Evolutionary conservation across 2,888 invertebrate species (phyloP), one percentile per base, ranked within the genome.

Genomic region (Morpho achilles): DNA sequence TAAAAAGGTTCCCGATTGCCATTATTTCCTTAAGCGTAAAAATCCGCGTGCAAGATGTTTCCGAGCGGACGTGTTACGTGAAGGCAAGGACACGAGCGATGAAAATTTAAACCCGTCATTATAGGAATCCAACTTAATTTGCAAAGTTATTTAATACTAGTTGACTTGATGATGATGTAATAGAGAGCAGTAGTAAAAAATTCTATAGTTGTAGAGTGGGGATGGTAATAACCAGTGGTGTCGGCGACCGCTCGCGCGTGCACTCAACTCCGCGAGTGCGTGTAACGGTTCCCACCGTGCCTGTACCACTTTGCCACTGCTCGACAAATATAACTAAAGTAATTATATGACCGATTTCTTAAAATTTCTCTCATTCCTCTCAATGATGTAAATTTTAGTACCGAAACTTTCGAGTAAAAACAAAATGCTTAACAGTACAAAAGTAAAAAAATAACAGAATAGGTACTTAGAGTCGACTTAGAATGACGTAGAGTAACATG

Each of bases 201-300:
- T 59, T 65, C 60, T 63, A 55, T 51, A 32, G 43, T 46, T 50
- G 68, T 63, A 66, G 66, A 63, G 67, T 67, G 67, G 67, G 69
- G 71, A 70, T 73, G 75, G 76, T 75, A 77, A 74, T 70, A 71
- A 68, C 68, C 74, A 74, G 68, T 71, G 76, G 79, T 75, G 89
- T 89, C 88, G 87, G 81, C 89, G 88, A 87, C 89, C 89, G 86
- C 78, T 67, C 72, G 75, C 74, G 75, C 82, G 87, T 82, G 86
- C 87, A 86, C 80, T 89, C 86, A 86, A 86, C 87, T 83, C 82
- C 67, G 73, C 76, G 74, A 81, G 81, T 82, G 77, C 84, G 82
- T 80, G 77, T 87, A 87, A 88, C 85, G 84, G 85, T 84, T 82
- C 76, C 77, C 73, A 68, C 72, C 78, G 75, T 76, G 61, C 48